Base-by-base conservation (phyloP, 2,888 invertebrate species). In the Limnephilus lunatus region DNA sequence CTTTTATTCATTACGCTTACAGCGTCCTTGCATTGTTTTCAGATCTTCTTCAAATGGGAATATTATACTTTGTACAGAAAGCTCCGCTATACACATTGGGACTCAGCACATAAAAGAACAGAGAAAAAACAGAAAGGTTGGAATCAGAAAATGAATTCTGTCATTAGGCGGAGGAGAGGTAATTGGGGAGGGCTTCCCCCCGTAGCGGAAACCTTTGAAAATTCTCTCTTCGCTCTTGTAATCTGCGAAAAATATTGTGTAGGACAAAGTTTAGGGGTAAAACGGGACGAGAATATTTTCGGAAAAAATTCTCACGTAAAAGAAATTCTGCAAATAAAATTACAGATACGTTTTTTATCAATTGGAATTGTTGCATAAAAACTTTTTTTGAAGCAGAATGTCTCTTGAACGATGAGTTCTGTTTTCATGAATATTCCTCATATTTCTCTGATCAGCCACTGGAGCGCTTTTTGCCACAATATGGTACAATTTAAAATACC, bases 91-190 rank as follows among this genome's bases (percentile, higher is more conserved):
- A n/a, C 2, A n/a, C 25, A 25, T 2, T 68, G 7, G 25, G 25
- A 9, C 68, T 25, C 68, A 25, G 68, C 25, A 5, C 7, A 68
- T 68, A 68, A 68, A 68, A 68, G 68, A 68, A 68, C 5, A 68
- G 68, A 68, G 19, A 68, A 68, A 68, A 68, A 68, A 68, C 68
- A 68, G 68, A 68, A 68, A 68, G 68, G 68, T 25, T 68, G 68
- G n/a, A 68, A 68, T 68, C 68, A 68, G 68, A 68, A 68, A 68
- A 68, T 68, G 68, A 68, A 68, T 68, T 68, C 68, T 68, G 68
- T 68, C 68, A 68, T 68, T 68, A 68, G 9, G 68, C 25, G 25
- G n/a, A 68, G 5, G 25, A 68, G 68, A n/a, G 68, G 68, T 68
- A 68, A 68, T 68, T 68, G 25, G 68, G 68, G 25, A 68, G 68